These are phyloP conservation scores for Microtus oregoni DNA, from an alignment of 2,113 vertebrate genomes.

Conservation along the genomic window DNA sequence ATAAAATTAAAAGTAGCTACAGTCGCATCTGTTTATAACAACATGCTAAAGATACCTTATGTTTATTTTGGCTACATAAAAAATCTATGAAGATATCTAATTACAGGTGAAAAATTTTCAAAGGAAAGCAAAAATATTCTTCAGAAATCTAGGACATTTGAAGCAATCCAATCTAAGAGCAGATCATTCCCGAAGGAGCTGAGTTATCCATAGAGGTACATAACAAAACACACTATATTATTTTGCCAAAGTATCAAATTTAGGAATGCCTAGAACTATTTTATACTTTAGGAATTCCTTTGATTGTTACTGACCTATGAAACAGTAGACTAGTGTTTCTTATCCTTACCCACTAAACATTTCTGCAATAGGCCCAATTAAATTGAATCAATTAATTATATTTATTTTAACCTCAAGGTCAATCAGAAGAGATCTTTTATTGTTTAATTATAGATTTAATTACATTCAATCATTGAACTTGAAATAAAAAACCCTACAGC, in stretches of 20 bases:
- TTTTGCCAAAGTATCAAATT: constrained; percentile 11
- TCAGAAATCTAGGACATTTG: not conserved
- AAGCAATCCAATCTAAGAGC: constrained; percentile 34
- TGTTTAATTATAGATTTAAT: constrained; percentile 78
- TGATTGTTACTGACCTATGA: not conserved
- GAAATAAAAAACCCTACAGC: constrained; percentile 14
- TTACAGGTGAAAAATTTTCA: not conserved
- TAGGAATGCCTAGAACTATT: not conserved
- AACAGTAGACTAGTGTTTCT: constrained; percentile 6
- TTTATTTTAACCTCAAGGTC: constrained; percentile 75
- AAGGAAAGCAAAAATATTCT: not conserved
- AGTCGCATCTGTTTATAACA: not conserved
- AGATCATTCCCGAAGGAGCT: not conserved
- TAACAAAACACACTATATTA: not conserved
- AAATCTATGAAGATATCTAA: not conserved
- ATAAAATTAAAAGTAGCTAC: not conserved
- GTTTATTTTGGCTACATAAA: not conserved
- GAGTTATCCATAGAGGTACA: not conserved
- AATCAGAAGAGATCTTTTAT: constrained; percentile 71
- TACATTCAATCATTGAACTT: constrained; percentile 66
- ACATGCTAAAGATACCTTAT: not conserved
- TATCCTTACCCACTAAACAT: constrained; percentile 35
- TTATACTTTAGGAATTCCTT: not conserved
- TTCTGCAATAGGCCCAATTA: constrained; percentile 50
- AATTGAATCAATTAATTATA: constrained; percentile 70